Percentiles rank a stretch among this genome's conserved stretches.
Conservation (phyloP, 2,888 invertebrate species). For the Aethes cnicana region DNA sequence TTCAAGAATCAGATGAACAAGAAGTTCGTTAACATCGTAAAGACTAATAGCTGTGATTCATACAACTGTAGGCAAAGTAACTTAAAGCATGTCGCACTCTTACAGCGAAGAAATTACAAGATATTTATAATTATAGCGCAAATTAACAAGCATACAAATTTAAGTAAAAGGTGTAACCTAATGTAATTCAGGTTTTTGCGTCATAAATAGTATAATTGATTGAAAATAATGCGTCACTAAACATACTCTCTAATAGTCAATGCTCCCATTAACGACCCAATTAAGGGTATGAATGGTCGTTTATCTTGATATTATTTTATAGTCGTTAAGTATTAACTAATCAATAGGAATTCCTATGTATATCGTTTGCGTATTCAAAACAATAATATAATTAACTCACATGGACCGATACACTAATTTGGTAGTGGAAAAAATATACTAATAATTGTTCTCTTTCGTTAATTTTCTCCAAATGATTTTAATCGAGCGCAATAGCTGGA, state of each 20-base stretch:
- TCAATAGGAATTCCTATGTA: not conserved
- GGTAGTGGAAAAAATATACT: no score
- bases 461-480: not conserved
- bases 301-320: conserved; percentile 4
- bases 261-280: conserved; percentile 3
- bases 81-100: not conserved
- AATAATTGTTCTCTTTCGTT: not conserved
- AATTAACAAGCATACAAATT: not conserved
- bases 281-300: conserved; percentile 1
- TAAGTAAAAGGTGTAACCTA: not conserved
- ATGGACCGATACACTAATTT: not conserved
- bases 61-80: not conserved
- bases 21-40: not conserved
- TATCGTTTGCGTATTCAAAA: not conserved
- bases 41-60: not conserved
- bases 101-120: no score
- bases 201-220: not conserved
- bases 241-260: not conserved
- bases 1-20: not conserved
- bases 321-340: conserved; percentile 1
- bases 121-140: not conserved
- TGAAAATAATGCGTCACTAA: not conserved
- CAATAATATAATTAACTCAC: conserved; percentile 5
- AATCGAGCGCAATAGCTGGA: conserved; percentile 1
- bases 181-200: no score